Base-by-base conservation (phyloP, 2,797 vertebrate species). In the Pipistrellus pipistrellus region DNA sequence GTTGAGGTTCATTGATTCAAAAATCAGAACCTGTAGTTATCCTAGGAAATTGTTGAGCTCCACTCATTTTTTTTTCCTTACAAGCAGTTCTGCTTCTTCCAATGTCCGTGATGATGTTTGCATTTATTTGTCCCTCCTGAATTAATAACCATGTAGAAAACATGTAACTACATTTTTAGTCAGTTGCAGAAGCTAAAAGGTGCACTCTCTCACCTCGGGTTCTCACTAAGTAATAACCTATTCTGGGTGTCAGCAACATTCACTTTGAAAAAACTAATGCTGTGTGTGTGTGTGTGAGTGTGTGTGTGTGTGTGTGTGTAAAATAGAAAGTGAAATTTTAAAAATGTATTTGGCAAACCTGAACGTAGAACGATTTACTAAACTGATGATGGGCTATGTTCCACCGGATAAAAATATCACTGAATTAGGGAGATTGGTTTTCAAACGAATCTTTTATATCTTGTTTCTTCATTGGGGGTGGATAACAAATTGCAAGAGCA, bases 381-480 rank as follows among this genome's bases (percentile, higher is more conserved):
- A 80, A 62, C 41, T 53, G 41, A 83, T 93, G 10, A 44, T 25
- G 30, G 12, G 30, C 0, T 10, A 81, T 44, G 10, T 51, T 72
- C 23, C 55, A 38, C 35, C 62, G 30, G 51, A 59, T 90, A 64
- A 85, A 64, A 85, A 64, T 35, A 81, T 68, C 2, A 0, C 23
- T 80, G 86, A 66, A 48, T 78, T 90, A 55, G 89, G 92, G 68
- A 62, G 3, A 21, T 18, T 80, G 53, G n/a, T 91, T 73, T 69
- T 75, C 90, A 94, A 83, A 21, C 81, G 93, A 76, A 94, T 80
- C 51, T 64, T 77, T 64, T 46, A 12, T 46, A 25, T 77, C 80
- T 80, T 81, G 30, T 71, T 59, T 75, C 46, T 77, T 88, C 75
- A 7, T 1, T 88, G 68, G 59, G 59, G 59, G 59, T 30, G 59